A percentile compares a stretch with the other conserved stretches of the same genome.
These are phyloP conservation scores for Peromyscus nudipes DNA, from an alignment of 2,797 vertebrate species.

Conservation along the genomic window DNA sequence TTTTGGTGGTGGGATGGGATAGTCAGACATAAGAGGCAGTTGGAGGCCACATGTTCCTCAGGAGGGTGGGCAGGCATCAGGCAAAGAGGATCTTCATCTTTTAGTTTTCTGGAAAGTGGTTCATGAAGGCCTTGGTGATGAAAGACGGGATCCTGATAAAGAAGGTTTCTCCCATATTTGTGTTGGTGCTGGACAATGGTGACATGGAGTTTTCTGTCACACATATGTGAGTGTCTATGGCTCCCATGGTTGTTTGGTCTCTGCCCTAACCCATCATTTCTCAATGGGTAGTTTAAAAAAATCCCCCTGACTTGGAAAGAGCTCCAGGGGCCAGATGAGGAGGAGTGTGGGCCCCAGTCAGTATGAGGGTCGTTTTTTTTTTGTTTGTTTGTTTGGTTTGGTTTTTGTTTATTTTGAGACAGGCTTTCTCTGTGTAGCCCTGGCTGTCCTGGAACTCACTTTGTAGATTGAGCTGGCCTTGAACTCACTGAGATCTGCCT, in stretches of 20 bases:
- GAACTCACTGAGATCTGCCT: not conserved
- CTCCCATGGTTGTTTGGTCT: not conserved
- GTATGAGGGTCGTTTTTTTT: not conserved
- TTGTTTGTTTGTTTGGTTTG: too few species aligned
- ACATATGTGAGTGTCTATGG: not conserved
- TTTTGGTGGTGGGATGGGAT: not conserved
- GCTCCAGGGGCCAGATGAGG: not conserved
- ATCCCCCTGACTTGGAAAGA: not conserved
- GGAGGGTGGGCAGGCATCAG: not conserved
- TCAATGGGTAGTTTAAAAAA: not conserved
- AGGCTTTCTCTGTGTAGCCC: too few species aligned
- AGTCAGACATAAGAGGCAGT: not conserved
- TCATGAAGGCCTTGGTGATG: not conserved
- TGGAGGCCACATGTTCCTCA: not conserved
- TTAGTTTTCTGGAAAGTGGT: not conserved
- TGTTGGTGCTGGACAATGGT: not conserved
- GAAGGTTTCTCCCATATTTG: not conserved
- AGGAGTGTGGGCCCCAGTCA: not conserved
- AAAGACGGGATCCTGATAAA: not conserved
- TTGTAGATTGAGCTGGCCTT: not conserved
- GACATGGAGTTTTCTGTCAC: not conserved
- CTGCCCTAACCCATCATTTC: not conserved
- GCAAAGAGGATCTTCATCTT: not conserved
- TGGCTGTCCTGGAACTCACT: not conserved
- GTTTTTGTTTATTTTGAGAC: too few species aligned